These are phyloP conservation scores for Brachionus koreanus DNA, from an alignment of 1,140 invertebrate genomes.

Conservation along the genomic window DNA sequence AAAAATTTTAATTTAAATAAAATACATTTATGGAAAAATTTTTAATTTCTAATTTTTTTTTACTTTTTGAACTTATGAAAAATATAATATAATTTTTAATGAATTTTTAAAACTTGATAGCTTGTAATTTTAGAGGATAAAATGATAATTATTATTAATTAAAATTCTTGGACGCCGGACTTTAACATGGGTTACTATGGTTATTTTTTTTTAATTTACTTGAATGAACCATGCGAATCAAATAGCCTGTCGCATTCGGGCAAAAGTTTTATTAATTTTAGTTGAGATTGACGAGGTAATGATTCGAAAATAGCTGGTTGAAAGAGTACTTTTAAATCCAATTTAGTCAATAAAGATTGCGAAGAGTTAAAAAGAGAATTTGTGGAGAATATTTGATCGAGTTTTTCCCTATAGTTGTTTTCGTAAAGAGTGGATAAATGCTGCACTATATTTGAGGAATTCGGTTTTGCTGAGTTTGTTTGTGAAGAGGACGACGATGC, in stretches of 20 bases:
- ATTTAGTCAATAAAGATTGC: slow-evolving; percentile 25
- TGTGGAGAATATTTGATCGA: background rate
- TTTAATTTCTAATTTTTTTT: no score
- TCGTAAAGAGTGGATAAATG: background rate
- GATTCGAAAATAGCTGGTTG: slow-evolving; percentile 39
- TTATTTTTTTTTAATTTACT: no score
- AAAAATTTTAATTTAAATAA: no score
- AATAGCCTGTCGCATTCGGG: slow-evolving; percentile 35
- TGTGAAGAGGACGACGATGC: slow-evolving; percentile 1
- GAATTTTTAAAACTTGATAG: background rate
- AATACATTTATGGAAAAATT: no score
- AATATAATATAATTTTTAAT: no score
- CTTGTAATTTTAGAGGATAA: background rate
- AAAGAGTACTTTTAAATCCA: slow-evolving; percentile 39
- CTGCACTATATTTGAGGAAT: background rate
- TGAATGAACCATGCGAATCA: slow-evolving; percentile 43
- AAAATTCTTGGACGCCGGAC: no score
- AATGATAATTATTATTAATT: no score
- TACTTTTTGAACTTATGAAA: no score
- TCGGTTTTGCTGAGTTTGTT: background rate
- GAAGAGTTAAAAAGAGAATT: slow-evolving; percentile 35
- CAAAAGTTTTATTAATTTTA: slow-evolving; percentile 39
- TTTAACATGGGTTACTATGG: no score
- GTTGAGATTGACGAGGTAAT: slow-evolving; percentile 38
- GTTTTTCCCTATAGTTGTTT: background rate